Evolutionary conservation across 64 coral and sea anemone genomes (phyloP).

Genomic region (Porites australiensis): DNA sequence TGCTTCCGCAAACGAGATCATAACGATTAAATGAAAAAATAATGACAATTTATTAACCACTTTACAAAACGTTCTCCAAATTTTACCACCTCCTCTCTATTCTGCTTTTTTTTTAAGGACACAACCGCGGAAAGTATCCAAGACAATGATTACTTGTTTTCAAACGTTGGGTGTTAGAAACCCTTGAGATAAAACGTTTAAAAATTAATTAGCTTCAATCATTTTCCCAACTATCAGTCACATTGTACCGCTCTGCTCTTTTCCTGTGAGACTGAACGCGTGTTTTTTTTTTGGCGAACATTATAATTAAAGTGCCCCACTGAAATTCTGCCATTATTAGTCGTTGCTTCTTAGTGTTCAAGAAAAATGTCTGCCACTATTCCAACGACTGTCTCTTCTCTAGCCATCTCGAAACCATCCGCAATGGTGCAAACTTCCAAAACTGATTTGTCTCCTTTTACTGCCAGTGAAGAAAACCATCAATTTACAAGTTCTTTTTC

Average conservation of each 20-base stretch:
- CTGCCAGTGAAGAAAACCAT: not conserved
- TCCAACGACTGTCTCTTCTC: not conserved
- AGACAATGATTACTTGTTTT: too few relatives aligned
- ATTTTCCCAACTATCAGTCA: not conserved
- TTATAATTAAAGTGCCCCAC: not conserved
- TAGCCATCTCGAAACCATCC: not conserved
- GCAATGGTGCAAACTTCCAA: not conserved
- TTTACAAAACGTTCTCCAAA: too few relatives aligned
- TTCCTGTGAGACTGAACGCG: slow-evolving; percentile 27
- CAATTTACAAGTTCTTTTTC: slow-evolving; percentile 42
- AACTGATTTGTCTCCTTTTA: not conserved
- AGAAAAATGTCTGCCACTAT: not conserved
- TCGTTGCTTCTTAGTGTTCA: not conserved
- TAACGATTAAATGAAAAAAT: too few relatives aligned
- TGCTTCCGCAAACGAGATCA: not conserved
- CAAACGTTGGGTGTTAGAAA: too few relatives aligned
- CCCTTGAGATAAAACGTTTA: too few relatives aligned
- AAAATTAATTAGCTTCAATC: too few relatives aligned
- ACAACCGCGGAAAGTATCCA: too few relatives aligned
- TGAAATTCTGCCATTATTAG: not conserved
- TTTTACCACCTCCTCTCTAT: too few relatives aligned
- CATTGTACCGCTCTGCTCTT: not conserved
- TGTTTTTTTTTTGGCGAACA: not conserved
- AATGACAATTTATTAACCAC: too few relatives aligned
- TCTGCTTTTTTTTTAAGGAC: too few relatives aligned